These are phyloP conservation scores for Apocheima hispidaria DNA, from an alignment of 2,888 invertebrate genomes.

Conservation along the genomic window DNA sequence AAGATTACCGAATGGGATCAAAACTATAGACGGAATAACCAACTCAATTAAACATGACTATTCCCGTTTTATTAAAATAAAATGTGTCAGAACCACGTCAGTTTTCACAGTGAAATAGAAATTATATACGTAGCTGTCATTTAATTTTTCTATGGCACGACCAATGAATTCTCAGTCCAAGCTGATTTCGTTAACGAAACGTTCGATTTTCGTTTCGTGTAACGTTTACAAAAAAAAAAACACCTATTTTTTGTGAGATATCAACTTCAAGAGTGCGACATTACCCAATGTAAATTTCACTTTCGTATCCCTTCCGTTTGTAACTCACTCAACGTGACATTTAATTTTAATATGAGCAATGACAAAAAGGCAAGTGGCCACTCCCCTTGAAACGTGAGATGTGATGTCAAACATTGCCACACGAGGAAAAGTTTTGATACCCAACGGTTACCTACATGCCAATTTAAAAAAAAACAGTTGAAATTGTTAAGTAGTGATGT, in stretches of 20 bases:
- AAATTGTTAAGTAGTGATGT: too few relatives aligned
- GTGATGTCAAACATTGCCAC: conserved; percentile 31
- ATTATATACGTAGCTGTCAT: too few relatives aligned
- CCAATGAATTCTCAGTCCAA: too few relatives aligned
- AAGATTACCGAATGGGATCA: too few relatives aligned
- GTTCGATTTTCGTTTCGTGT: too few relatives aligned
- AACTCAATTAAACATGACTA: too few relatives aligned
- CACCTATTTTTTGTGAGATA: conserved; percentile 9
- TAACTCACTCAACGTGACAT: conserved; percentile 35
- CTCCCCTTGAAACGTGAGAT: conserved; percentile 39
- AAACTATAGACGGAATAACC: too few relatives aligned
- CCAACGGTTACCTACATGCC: conserved; percentile 2
- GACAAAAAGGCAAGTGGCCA: conserved; percentile 36
- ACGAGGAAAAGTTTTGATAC: conserved; percentile 35
- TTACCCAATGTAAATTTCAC: conserved; percentile 33
- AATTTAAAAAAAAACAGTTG: neutral
- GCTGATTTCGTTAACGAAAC: too few relatives aligned
- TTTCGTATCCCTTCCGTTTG: conserved; percentile 37
- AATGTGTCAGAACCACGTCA: too few relatives aligned
- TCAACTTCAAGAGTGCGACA: conserved; percentile 19
- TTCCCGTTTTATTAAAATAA: too few relatives aligned
- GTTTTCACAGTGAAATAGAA: too few relatives aligned
- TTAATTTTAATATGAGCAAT: conserved; percentile 37
- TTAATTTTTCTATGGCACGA: too few relatives aligned
- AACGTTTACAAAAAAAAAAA: neutral